Percentiles rank a stretch among this genome's conserved stretches.
phyloP scores from a whole-genome alignment of 2,797 vertebrate genomes.

The Microctenopoma steveboyesi region DNA sequence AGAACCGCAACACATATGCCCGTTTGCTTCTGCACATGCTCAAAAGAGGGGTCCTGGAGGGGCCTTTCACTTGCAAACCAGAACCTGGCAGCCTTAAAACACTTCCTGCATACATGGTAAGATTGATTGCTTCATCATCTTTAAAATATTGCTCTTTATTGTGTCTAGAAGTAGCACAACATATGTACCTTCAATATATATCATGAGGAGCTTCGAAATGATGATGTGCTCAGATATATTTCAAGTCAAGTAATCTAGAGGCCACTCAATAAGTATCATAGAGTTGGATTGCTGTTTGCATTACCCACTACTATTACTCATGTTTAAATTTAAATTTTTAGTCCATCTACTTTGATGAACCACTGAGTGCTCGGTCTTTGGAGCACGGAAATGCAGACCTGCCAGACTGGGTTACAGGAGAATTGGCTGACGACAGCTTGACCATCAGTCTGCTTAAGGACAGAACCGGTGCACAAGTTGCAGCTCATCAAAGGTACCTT shows the following conservation, averaged over 20 bases:
- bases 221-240: neutral
- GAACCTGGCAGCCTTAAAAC: conserved; percentile 87
- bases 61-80: conserved; percentile 89
- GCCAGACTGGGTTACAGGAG: conserved; percentile 88
- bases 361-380: conserved; percentile 65
- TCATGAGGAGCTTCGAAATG: neutral
- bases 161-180: neutral
- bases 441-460: conserved; percentile 49
- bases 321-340: conserved; percentile 65
- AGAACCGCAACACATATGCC: conserved; percentile 91
- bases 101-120: conserved; percentile 92
- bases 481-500: conserved; percentile 73
- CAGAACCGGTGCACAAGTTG: conserved; percentile 44
- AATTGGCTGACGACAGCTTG: conserved; percentile 78
- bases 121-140: neutral
- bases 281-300: neutral
- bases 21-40: conserved; percentile 93
- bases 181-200: neutral
- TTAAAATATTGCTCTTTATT: neutral
- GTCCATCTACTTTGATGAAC: conserved; percentile 93
- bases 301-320: neutral
- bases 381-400: conserved; percentile 66
- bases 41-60: conserved; percentile 86
- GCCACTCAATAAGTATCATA: neutral
- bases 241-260: neutral